phyloP scores from a whole-genome alignment of 2,113 vertebrate genomes.

The Paradoxurus hermaphroditus region DNA sequence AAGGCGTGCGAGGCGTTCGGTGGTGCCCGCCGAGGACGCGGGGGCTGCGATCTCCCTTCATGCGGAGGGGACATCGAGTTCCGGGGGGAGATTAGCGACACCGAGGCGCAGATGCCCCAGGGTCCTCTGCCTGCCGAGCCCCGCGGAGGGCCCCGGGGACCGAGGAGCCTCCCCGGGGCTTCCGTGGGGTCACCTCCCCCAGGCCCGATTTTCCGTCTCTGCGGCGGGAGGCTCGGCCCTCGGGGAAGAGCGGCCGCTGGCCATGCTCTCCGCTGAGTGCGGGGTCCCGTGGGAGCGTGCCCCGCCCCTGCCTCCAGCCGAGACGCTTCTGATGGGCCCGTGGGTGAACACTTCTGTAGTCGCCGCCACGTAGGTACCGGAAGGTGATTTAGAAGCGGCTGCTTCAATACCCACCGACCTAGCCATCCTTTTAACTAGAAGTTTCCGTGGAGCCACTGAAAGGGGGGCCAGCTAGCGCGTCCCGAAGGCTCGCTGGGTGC shows the following conservation, averaged over 20 bases:
- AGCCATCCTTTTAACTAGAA: too few species aligned
- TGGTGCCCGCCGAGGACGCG: too few species aligned
- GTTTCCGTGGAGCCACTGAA: too few species aligned
- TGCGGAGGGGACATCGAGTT: not conserved
- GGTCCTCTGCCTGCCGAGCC: not conserved
- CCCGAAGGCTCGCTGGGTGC: not conserved
- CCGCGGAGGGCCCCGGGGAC: not conserved
- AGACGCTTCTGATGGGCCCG: not conserved
- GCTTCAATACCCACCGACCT: too few species aligned
- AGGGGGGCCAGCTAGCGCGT: not conserved
- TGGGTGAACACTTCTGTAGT: not conserved
- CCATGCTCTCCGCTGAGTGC: not conserved
- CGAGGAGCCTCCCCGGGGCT: not conserved
- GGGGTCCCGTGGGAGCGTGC: not conserved
- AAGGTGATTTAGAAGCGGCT: not conserved
- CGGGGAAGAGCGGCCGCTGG: not conserved
- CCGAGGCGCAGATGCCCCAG: not conserved
- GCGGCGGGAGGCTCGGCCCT: not conserved
- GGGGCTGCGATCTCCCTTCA: not conserved
- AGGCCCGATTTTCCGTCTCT: not conserved
- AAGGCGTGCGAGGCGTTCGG: rapidly evolving
- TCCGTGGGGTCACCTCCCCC: not conserved
- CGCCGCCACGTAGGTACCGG: rapidly evolving
- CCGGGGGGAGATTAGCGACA: rapidly evolving
- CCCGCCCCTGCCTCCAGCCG: not conserved